Evolutionary conservation across 2,888 invertebrate genomes (phyloP).

Genomic region (Tridacna gigas): DNA sequence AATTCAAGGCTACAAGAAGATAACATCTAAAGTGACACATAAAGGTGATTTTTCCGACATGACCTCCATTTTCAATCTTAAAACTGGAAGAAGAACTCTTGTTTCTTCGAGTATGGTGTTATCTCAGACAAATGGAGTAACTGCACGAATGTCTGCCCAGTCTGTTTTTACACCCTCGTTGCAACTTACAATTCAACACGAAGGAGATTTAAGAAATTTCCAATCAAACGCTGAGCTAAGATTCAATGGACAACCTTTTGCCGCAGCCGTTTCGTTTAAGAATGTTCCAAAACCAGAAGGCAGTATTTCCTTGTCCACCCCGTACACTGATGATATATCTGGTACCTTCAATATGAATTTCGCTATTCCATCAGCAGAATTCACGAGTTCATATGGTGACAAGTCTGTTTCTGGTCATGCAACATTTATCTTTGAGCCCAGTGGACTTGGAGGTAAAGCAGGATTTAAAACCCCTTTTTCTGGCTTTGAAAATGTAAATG

Average conservation of each 20-base stretch:
- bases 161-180: constrained; percentile 46
- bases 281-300: constrained; percentile 25
- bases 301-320: constrained; percentile 16
- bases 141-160: constrained; percentile 16
- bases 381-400: constrained; percentile 17
- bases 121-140: constrained; percentile 21
- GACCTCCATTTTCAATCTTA: constrained; percentile 30
- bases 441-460: constrained; percentile 2
- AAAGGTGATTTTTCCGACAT: constrained; percentile 42
- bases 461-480: constrained; percentile 37
- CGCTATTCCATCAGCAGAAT: constrained; percentile 12
- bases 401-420: constrained; percentile 20
- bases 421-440: constrained; percentile 6
- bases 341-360: constrained; percentile 21
- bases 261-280: constrained; percentile 27
- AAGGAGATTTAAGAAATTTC: constrained; percentile 35
- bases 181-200: constrained; percentile 41
- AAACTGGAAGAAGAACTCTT: constrained; percentile 46
- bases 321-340: constrained; percentile 25
- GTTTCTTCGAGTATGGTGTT: constrained; percentile 21
- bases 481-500: constrained; percentile 37
- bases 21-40: constrained; percentile 35
- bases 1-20: constrained; percentile 36
- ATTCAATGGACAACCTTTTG: constrained; percentile 38
- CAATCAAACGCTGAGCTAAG: constrained; percentile 38